Conservation (phyloP, 2,797 vertebrate genomes). For the Pseudomugil gertrudae region DNA sequence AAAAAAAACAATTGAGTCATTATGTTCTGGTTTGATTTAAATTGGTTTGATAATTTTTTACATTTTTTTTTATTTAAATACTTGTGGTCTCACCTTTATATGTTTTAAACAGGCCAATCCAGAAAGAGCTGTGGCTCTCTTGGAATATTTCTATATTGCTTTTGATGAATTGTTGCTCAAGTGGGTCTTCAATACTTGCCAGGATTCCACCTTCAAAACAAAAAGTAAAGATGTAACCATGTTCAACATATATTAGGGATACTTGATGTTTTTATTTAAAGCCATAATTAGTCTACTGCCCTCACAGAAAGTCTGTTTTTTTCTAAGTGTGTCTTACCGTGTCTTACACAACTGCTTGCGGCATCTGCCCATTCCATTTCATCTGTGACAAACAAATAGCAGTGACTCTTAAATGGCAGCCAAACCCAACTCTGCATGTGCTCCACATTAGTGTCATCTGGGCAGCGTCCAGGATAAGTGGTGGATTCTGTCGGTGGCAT, state of each 20-base stretch:
- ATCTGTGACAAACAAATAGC: slow-evolving; percentile 86
- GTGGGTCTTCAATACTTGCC: slow-evolving; percentile 84
- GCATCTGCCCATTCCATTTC: slow-evolving; percentile 85
- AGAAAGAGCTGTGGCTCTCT: slow-evolving; percentile 81
- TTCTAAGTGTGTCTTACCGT: slow-evolving; percentile 76
- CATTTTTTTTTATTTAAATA: neutral
- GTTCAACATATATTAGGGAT: neutral
- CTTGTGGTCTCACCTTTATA: slow-evolving; percentile 81
- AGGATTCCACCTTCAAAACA: slow-evolving; percentile 82
- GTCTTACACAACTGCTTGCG: slow-evolving; percentile 81
- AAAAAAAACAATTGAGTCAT: too few relatives aligned
- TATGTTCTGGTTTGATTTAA: too few relatives aligned
- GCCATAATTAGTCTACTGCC: neutral
- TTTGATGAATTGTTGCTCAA: slow-evolving; percentile 85
- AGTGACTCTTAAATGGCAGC: slow-evolving; percentile 88
- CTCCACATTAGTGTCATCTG: slow-evolving; percentile 64
- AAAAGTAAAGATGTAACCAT: slow-evolving; percentile 8
- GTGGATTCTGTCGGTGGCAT: slow-evolving; percentile 82
- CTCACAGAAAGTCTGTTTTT: neutral
- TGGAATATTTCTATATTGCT: slow-evolving; percentile 76
- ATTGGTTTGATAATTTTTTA: neutral
- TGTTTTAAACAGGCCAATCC: slow-evolving; percentile 91
- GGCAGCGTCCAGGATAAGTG: slow-evolving; percentile 86
- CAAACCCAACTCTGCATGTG: slow-evolving; percentile 72
- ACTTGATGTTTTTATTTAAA: neutral